Base-by-base conservation (phyloP, 2,888 invertebrate genomes). In the Athalia rosae region DNA sequence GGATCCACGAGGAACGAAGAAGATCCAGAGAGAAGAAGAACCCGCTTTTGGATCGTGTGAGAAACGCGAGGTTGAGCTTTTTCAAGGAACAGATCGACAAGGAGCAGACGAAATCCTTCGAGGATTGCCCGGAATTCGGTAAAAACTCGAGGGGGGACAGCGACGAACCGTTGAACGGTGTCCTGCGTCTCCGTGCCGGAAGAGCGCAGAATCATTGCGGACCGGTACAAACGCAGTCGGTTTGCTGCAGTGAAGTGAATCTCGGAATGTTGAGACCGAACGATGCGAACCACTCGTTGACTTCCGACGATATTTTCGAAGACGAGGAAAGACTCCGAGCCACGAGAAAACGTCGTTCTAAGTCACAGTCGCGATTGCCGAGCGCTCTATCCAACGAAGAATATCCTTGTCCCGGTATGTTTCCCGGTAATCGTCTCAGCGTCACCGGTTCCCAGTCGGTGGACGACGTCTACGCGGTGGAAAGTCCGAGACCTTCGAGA, bases 51-150 rank as follows among this genome's bases (percentile, higher is more conserved):
- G 94, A 94, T 85, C 92, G 93, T 87, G 94, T 94, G 4, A 94
- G 94, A 87, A 94, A 94, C 86, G 94, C 94, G 67, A 92, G 93
- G 85, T 87, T 95, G 78, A 94, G 94, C 47, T 94, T 94, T 87
- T 94, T 94, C 87, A 87, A 86, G 64, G 90, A 90, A n/a, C 83
- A 84, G 5, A 82, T 81, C 3, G 77, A 83, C 41, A 81, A 81
- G 4, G 82, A 82, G 28, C 28, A 28, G 28, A 28, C 1, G 28
- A 2, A 28, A 28, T 28, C 28, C 28, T 28, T 28, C 45, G 83
- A 84, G 11, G 83, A 84, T 45, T 79, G 80, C 62, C 81, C 83
- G 3, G 78, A 62, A 76, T 9, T 6, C 43, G 2, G 11, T 13
- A 43, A 13, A 58, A 64, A 45, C 61, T 11, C 43, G 50, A 45